phyloP scores from a whole-genome alignment of 2,888 invertebrate genomes.

The Sphecodes monilicornis region DNA sequence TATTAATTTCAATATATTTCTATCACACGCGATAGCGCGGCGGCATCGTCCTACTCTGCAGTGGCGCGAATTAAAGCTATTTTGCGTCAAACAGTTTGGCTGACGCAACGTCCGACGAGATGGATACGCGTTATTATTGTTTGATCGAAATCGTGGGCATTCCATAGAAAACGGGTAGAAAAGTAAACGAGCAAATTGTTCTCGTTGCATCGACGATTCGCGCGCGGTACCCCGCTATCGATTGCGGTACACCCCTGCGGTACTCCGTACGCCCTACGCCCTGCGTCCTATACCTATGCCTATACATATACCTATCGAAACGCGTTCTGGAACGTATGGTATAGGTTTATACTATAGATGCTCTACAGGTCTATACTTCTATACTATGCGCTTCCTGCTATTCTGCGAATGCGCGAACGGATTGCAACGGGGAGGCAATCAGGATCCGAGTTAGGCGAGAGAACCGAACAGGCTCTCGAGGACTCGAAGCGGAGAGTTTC shows the following conservation, averaged over 20 bases:
- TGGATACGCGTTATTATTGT: not conserved
- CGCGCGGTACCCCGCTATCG: constrained; percentile 35
- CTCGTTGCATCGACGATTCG: not conserved
- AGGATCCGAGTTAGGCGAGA: not conserved
- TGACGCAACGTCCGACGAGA: no score
- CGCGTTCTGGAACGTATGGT: no score
- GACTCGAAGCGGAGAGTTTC: not conserved
- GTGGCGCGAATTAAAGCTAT: no score
- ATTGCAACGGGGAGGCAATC: not conserved
- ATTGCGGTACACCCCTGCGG: constrained; percentile 44
- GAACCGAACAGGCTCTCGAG: not conserved
- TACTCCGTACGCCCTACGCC: constrained; percentile 18
- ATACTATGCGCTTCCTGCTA: not conserved
- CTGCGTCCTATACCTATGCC: not conserved
- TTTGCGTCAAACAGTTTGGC: no score
- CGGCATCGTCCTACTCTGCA: no score
- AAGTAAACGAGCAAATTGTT: not conserved
- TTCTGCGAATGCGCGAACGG: not conserved
- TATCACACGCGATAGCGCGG: no score
- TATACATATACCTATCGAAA: no score
- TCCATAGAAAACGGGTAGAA: not conserved
- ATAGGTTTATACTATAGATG: no score
- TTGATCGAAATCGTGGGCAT: not conserved
- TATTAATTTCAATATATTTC: no score
- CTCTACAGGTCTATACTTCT: no score